Evolutionary conservation across 1,140 invertebrate genomes (phyloP), one percentile per base, ranked within the genome.

Genomic region (Mylabris phalerata): DNA sequence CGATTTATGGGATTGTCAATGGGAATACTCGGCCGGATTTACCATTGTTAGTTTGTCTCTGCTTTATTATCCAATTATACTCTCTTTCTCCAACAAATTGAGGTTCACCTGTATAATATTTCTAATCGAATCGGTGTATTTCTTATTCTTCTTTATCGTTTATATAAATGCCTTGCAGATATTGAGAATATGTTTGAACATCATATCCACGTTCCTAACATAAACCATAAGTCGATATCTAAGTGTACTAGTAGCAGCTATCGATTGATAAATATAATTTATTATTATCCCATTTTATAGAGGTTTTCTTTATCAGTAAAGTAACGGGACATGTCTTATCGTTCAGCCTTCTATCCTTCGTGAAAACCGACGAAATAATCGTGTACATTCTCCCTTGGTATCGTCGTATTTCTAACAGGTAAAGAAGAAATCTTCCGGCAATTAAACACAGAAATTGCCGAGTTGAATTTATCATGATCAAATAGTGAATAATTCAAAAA

Each of bases 271-370:
- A 50, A 45, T 59, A 50, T 59, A 59, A 59, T 59, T 59, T 59
- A 59, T 59, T 59, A 59, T 59, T 59, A 59, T 59, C 57, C 57
- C 50, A 45, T 52, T 59, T 59, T 59, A 59, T 59, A 59, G 57
- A 45, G 52, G 48, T 50, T 32, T 59, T 57, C 56, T 57, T 59
- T 59, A 59, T 59, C 57, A 59, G 57, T 11, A 32, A 5, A 32
- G 32, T 5, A 32, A 32, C 32, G 32, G 7, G 7, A 52, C 52
- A 46, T 52, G 51, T 48, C 57, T 59, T 59, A 59, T 59, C 57
- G 7, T 32, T 32, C 32, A 32, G 32, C 32, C 4, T 32, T 32
- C 7, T 3, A 32, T 7, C 3, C 32, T 32, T 1, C 4, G 4
- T 7, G 32, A 4, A 32, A 32, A 32, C 7, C 32, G 32, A 32